A percentile compares a stretch with the other conserved stretches of the same genome.
Conservation (phyloP, 2,113 vertebrate species). For the Macrotus californicus region DNA sequence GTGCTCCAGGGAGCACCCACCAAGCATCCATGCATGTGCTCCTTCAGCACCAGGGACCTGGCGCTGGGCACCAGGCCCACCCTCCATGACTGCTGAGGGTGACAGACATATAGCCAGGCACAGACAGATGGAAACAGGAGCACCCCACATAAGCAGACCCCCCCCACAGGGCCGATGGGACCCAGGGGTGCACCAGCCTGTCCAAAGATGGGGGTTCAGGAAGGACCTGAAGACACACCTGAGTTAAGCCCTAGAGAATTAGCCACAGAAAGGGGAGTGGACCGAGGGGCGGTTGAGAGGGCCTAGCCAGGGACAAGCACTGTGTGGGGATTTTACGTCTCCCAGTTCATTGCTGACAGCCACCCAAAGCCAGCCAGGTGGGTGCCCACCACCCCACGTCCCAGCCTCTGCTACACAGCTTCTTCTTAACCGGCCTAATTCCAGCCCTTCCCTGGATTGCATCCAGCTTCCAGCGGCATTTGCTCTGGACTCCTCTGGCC, state of each 20-base stretch:
- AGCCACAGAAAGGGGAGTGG: not conserved
- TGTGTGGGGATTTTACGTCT: not conserved
- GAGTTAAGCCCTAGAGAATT: not conserved
- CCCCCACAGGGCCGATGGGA: not conserved
- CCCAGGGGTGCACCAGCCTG: not conserved
- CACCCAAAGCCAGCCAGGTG: too few species aligned
- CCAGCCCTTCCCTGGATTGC: not conserved
- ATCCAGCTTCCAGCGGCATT: not conserved
- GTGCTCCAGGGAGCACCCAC: not conserved
- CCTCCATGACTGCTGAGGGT: not conserved
- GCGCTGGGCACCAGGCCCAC: not conserved
- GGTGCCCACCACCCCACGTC: not conserved
- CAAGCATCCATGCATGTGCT: not conserved
- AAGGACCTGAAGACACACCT: not conserved
- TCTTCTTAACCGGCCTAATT: not conserved
- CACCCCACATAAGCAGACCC: too few species aligned
- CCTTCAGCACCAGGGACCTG: not conserved
- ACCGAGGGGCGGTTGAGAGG: not conserved
- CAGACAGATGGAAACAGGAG: not conserved
- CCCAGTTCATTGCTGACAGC: not conserved
- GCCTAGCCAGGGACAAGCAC: not conserved
- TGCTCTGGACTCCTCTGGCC: not conserved
- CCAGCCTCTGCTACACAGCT: not conserved
- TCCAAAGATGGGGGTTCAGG: not conserved
- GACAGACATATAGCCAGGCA: not conserved